These are phyloP conservation scores for Melanostoma mellinum DNA, from an alignment of 2,888 invertebrate genomes.

Conservation along the genomic window DNA sequence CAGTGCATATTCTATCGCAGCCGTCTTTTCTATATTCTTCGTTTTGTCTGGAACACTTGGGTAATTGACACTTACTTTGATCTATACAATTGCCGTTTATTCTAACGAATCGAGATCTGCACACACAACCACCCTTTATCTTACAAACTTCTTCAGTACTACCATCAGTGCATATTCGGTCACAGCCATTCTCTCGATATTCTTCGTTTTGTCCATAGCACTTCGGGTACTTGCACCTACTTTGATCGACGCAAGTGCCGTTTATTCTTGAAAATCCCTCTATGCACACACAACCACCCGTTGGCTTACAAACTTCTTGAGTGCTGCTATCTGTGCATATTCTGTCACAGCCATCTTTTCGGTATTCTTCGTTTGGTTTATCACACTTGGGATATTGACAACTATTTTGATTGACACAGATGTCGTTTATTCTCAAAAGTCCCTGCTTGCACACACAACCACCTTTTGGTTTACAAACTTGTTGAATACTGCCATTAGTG, in stretches of 20 bases:
- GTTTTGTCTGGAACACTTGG: too few species aligned
- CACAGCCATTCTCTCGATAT: not conserved
- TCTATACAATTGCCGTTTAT: too few species aligned
- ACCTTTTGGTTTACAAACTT: too few species aligned
- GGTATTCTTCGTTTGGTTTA: not conserved
- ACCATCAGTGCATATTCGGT: too few species aligned
- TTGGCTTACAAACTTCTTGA: not conserved
- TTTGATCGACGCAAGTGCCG: not conserved
- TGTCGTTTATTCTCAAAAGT: not conserved
- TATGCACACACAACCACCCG: not conserved
- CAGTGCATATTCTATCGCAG: too few species aligned
- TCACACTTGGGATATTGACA: not conserved
- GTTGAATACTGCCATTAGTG: too few species aligned
- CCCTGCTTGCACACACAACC: not conserved
- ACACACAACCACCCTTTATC: too few species aligned
- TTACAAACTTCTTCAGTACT: too few species aligned
- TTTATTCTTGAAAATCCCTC: not conserved
- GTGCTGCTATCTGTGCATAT: not conserved
- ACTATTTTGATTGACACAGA: not conserved
- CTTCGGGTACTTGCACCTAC: not conserved
- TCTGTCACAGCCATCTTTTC: not conserved
- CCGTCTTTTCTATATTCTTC: too few species aligned
- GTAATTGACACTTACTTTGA: too few species aligned
- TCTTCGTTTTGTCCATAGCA: conserved; percentile 4
- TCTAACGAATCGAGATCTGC: too few species aligned